A percentile compares a stretch with the other conserved stretches of the same genome.
Conservation (phyloP, 2,113 vertebrate genomes). For the Alligator sinensis region DNA sequence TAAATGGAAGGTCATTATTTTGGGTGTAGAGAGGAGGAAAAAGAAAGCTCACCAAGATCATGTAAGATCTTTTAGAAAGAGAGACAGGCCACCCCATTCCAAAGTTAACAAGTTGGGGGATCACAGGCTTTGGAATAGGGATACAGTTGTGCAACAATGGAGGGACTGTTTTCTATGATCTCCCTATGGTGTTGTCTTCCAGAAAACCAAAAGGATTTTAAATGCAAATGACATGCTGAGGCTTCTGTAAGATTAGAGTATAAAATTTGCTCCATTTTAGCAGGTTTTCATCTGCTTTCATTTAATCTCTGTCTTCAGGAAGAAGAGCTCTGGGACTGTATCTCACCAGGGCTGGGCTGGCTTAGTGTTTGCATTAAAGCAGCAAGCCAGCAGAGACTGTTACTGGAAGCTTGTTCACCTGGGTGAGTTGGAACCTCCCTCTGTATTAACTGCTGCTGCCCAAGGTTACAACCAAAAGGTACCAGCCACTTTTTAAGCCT, state of each 20-base stretch:
- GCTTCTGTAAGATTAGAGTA: background rate
- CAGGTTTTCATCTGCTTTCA: background rate
- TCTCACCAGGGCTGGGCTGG: background rate
- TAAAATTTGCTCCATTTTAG: background rate
- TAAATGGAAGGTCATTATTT: background rate
- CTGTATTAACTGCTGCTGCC: no score
- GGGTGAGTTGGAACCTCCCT: no score
- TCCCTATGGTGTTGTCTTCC: background rate
- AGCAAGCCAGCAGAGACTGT: no score
- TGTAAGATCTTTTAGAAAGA: background rate
- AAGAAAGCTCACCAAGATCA: background rate
- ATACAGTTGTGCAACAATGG: background rate
- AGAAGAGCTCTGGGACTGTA: background rate
- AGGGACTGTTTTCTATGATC: background rate
- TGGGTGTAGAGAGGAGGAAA: background rate
- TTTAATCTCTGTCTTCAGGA: background rate
- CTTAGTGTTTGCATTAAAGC: background rate
- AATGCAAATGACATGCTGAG: background rate
- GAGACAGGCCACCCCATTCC: background rate
- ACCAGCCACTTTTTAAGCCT: no score
- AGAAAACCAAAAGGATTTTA: background rate
- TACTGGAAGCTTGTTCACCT: no score
- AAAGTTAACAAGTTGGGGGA: background rate
- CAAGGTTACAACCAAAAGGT: no score
- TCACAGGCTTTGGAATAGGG: background rate